Evolutionary conservation across 2,113 vertebrate genomes (phyloP).

Genomic region (Charadrius vociferus): DNA sequence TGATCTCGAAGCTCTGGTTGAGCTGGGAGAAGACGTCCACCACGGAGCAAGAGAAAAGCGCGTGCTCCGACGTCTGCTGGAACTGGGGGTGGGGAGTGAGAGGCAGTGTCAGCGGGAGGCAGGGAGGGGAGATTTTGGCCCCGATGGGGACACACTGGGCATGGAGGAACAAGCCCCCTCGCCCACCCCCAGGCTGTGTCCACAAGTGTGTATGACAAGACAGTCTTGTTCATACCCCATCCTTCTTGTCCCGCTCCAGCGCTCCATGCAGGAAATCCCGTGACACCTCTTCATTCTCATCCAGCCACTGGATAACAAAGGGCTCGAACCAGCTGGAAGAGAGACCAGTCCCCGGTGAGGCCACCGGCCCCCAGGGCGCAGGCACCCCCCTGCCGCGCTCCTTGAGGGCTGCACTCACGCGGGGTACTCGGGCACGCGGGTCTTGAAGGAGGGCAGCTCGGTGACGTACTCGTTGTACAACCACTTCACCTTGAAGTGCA

Average conservation of each 20-base stretch:
- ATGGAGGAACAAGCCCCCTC: not conserved
- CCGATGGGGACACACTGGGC: not conserved
- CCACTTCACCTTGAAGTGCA: conserved; percentile 99
- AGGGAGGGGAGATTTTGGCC: not conserved
- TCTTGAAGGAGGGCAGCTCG: conserved; percentile 95
- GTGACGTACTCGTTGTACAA: conserved; percentile 98
- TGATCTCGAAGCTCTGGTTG: conserved; percentile 99
- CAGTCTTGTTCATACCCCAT: conserved; percentile 82
- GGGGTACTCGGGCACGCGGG: conserved; percentile 93
- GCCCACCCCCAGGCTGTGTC: fast-evolving
- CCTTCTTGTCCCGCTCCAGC: conserved; percentile 97
- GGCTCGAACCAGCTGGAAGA: conserved; percentile 94
- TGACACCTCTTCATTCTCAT: conserved; percentile 98
- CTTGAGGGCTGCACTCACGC: conserved; percentile 82
- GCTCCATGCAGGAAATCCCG: conserved; percentile 95
- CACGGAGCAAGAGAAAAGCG: conserved; percentile 97
- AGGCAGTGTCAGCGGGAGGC: not conserved
- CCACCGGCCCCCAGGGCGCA: not conserved
- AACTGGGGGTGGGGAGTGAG: conserved; percentile 76
- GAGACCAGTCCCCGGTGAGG: not conserved
- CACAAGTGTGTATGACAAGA: too few species aligned
- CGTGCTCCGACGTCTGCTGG: conserved; percentile 96
- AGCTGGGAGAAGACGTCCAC: conserved; percentile 99
- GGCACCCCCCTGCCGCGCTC: fast-evolving
- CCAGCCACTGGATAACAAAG: conserved; percentile 98